A percentile compares a stretch with the other conserved stretches of the same genome.
These are phyloP conservation scores for Mus musculus DNA, from an alignment of 2,113 vertebrate species.

Conservation along the genomic window GRCm39 chr2:159137001-159137500, in stretches of 20 bases:
- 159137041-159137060: not conserved
- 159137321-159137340: conserved; percentile 48
- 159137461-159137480: not conserved
- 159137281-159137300: not conserved
- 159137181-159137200: not conserved
- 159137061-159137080: not conserved
- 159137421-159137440: conserved; percentile 50
- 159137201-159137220: conserved; percentile 11
- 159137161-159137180: not conserved
- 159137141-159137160: not conserved
- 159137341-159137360: conserved; percentile 25
- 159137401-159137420: conserved; percentile 56
- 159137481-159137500: not conserved
- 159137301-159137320: not conserved
- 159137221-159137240: not conserved
- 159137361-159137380: conserved; percentile 42
- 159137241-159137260: not conserved
- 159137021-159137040: not conserved
- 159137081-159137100: not conserved
- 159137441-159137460: conserved; percentile 47
- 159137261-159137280: not conserved
- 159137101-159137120: not conserved
- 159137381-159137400: conserved; percentile 60
- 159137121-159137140: not conserved
- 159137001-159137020: not conserved